Conservation (phyloP, 2,888 invertebrate genomes). For the Cerastis rubricosa region DNA sequence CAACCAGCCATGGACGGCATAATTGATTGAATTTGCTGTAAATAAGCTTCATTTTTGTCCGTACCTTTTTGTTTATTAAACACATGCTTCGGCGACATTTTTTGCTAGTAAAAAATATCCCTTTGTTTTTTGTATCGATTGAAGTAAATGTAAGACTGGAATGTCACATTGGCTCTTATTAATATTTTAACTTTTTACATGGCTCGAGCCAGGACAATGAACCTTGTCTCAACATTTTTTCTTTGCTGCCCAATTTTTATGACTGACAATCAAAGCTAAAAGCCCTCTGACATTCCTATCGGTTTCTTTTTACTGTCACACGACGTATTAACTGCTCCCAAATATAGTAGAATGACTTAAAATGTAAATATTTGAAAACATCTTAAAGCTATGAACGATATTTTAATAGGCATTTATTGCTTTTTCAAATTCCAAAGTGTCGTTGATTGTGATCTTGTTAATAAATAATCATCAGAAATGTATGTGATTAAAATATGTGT, state of each 20-base stretch:
- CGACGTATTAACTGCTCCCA: constrained; percentile 54
- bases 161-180: constrained; percentile 64
- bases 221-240: constrained; percentile 59
- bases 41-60: constrained; percentile 81
- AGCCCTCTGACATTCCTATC: constrained; percentile 62
- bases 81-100: constrained; percentile 65
- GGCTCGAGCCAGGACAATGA: constrained; percentile 54
- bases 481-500: constrained; percentile 10
- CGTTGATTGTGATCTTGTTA: constrained; percentile 43
- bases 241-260: constrained; percentile 61
- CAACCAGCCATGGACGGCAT: constrained; percentile 79
- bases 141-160: constrained; percentile 60
- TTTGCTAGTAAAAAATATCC: constrained; percentile 68
- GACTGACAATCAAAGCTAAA: constrained; percentile 66
- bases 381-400: constrained; percentile 40
- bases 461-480: constrained; percentile 29
- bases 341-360: constrained; percentile 47
- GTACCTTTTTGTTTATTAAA: constrained; percentile 63
- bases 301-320: constrained; percentile 51
- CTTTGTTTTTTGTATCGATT: constrained; percentile 53
- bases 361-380: constrained; percentile 57
- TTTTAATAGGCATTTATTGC: constrained; percentile 47
- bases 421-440: constrained; percentile 45
- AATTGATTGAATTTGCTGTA: constrained; percentile 88
- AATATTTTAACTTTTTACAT: constrained; percentile 66